phyloP scores from a whole-genome alignment of 2,797 vertebrate species.

The Paedocypris micromegethes region DNA sequence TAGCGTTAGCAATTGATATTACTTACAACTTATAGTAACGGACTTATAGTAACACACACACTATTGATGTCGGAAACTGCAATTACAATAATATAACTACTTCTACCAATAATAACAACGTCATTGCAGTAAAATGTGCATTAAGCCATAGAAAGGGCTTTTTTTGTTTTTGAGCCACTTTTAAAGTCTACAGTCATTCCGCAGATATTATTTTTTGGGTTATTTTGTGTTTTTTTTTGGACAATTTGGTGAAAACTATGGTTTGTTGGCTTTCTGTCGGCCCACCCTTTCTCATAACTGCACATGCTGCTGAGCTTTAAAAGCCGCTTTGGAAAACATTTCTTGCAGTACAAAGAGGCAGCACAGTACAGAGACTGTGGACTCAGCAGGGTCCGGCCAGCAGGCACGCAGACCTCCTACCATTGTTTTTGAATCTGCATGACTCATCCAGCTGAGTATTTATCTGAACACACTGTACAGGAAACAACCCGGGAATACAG shows the following conservation, averaged over 20 bases:
- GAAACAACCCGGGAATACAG: conserved; percentile 45
- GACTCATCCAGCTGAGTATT: conserved; percentile 67
- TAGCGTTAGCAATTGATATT: too few species aligned
- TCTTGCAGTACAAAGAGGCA: conserved; percentile 56
- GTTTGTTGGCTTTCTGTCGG: conserved; percentile 1
- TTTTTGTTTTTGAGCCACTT: too few species aligned
- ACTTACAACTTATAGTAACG: too few species aligned
- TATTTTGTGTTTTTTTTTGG: conserved; percentile 6
- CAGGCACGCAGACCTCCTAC: conserved; percentile 61
- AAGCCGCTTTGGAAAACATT: conserved; percentile 58
- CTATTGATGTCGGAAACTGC: too few species aligned
- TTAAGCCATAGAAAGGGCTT: too few species aligned
- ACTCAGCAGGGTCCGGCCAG: conserved; percentile 59
- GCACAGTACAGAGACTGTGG: conserved; percentile 59
- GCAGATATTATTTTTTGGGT: too few species aligned
- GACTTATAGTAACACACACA: too few species aligned
- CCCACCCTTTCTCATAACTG: conserved; percentile 21
- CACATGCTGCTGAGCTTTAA: conserved; percentile 43
- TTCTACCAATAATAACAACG: too few species aligned
- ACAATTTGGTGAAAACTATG: background rate
- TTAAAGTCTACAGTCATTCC: too few species aligned
- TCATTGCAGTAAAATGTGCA: too few species aligned
- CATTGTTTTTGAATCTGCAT: conserved; percentile 70
- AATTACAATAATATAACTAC: too few species aligned
- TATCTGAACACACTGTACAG: conserved; percentile 54